Percentiles rank a stretch among this genome's conserved stretches.
Conservation (phyloP, 2,113 vertebrate genomes). For the Pavo muticus region DNA sequence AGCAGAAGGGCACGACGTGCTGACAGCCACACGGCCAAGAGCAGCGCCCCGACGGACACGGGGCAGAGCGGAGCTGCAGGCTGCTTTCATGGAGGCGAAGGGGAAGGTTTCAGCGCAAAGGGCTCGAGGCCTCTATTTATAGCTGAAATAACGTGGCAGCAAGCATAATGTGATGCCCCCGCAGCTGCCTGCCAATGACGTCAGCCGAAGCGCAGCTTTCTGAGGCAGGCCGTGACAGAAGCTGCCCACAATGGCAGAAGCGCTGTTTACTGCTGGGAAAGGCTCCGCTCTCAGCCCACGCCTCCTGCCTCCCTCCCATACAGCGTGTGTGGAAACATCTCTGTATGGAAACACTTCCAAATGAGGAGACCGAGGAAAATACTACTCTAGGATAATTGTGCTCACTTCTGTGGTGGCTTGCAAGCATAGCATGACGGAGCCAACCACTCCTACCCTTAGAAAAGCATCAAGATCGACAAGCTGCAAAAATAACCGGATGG, state of each 20-base stretch:
- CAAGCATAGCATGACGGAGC: neutral
- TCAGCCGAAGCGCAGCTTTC: neutral
- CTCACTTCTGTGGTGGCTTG: neutral
- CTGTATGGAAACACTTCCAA: neutral
- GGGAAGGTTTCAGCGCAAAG: neutral
- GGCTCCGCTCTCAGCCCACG: neutral
- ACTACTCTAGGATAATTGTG: neutral
- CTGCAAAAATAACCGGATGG: neutral
- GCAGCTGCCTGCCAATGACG: neutral
- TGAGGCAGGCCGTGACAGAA: neutral
- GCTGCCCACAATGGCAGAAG: neutral
- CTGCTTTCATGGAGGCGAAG: neutral
- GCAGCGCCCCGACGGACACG: fast-evolving
- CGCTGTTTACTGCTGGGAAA: neutral
- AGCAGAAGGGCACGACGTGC: neutral
- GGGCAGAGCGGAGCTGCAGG: neutral
- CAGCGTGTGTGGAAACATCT: neutral
- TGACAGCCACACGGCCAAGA: neutral
- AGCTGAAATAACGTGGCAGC: neutral
- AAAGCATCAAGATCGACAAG: neutral
- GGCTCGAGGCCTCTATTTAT: slow-evolving; percentile 7
- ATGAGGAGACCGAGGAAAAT: neutral
- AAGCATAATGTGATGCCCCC: slow-evolving; percentile 6
- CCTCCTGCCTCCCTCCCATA: fast-evolving
- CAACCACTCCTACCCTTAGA: neutral